Conservation (phyloP, 2,113 vertebrate genomes). For the Pagrus major region DNA sequence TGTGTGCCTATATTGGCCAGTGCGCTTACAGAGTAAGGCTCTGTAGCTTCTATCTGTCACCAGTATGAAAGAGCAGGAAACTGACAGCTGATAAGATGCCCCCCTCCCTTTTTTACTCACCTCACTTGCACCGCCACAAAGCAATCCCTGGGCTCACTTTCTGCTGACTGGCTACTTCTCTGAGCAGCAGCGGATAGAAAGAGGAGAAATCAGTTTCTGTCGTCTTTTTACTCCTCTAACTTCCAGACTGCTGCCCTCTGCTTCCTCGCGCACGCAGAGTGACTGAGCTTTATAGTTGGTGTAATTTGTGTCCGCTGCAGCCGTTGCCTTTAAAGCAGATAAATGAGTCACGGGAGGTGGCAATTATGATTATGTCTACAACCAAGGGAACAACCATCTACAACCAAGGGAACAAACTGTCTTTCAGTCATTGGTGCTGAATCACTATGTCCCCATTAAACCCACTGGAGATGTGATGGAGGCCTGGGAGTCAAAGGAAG, state of each 20-base stretch:
- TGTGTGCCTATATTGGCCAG: slow-evolving; percentile 5
- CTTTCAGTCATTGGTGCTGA: slow-evolving; percentile 3
- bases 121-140: slow-evolving; percentile 56
- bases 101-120: slow-evolving; percentile 29
- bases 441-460: background rate
- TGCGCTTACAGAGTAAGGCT: slow-evolving; percentile 28
- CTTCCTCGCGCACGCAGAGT: slow-evolving; percentile 23
- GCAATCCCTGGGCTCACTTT: slow-evolving; percentile 49
- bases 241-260: slow-evolving; percentile 17
- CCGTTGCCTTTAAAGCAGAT: slow-evolving; percentile 38
- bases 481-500: background rate
- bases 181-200: slow-evolving; percentile 40
- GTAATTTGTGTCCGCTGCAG: slow-evolving; percentile 49
- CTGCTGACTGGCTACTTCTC: slow-evolving; percentile 76
- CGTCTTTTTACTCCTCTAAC: slow-evolving; percentile 40
- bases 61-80: slow-evolving; percentile 51
- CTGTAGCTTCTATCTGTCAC: slow-evolving; percentile 67
- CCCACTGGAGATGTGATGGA: slow-evolving; percentile 7
- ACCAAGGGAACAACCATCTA: background rate
- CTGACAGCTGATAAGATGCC: slow-evolving; percentile 65
- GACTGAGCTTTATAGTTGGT: slow-evolving; percentile 20
- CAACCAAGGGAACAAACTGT: background rate
- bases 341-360: slow-evolving; percentile 28
- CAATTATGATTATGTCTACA: slow-evolving; percentile 27
- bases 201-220: slow-evolving; percentile 49